phyloP scores from a whole-genome alignment of 2,797 vertebrate genomes.

The Pempheris klunzingeri region DNA sequence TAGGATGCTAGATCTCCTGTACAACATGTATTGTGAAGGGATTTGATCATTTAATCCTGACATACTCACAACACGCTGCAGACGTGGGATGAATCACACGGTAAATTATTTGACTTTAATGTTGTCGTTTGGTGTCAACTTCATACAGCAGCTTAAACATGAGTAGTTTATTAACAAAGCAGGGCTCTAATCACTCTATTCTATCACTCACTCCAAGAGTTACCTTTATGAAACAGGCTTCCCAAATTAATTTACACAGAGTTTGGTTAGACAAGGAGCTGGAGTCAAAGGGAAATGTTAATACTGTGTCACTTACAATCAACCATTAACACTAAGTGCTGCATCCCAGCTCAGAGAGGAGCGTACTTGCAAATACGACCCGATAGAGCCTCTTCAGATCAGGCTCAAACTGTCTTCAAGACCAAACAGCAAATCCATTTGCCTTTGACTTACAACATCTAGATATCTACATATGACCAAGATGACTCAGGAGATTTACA shows the following conservation, averaged over 20 bases:
- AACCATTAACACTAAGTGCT: neutral
- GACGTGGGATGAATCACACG: neutral
- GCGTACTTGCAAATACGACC: constrained; percentile 3
- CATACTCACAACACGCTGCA: neutral
- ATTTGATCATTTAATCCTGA: neutral
- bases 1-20: constrained; percentile 17
- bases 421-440: neutral
- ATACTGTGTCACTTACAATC: constrained; percentile 6
- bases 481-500: constrained; percentile 2
- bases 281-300: neutral
- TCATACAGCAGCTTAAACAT: neutral
- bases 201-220: neutral
- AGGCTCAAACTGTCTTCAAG: constrained; percentile 2
- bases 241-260: neutral
- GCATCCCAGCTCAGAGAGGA: constrained; percentile 4
- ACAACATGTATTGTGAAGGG: neutral
- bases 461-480: constrained; percentile 7
- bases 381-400: constrained; percentile 24
- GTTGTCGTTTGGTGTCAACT: neutral
- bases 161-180: neutral
- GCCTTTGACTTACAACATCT: neutral
- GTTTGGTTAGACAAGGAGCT: neutral
- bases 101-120: neutral
- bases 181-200: neutral
- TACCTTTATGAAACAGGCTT: neutral